phyloP scores from a whole-genome alignment of 1,140 invertebrate species.

The Amyelois transitella region DNA sequence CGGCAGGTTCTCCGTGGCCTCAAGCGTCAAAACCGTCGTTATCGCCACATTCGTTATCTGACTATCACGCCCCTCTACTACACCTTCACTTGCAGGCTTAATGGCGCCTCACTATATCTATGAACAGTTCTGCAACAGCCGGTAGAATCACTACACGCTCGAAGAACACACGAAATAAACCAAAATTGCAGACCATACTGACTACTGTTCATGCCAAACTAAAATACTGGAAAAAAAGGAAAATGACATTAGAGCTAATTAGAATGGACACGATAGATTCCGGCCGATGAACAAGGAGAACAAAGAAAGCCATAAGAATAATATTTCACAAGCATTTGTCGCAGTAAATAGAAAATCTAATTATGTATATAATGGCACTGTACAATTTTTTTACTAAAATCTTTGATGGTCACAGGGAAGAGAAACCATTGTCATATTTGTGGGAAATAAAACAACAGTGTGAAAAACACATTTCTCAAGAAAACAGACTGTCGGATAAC shows the following conservation, averaged over 20 bases:
- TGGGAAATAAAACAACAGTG: neutral
- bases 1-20: conserved; percentile 29
- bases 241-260: conserved; percentile 9
- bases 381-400: neutral
- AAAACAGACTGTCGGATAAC: neutral
- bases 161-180: neutral
- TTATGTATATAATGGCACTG: no score
- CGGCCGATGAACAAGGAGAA: conserved; percentile 19
- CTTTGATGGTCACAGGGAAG: neutral
- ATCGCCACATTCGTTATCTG: conserved; percentile 56
- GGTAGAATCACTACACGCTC: conserved; percentile 1
- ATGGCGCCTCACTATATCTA: conserved; percentile 21
- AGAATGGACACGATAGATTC: conserved; percentile 10
- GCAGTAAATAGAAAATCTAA: conserved; percentile 8
- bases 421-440: neutral
- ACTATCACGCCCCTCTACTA: conserved; percentile 30
- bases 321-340: conserved; percentile 18
- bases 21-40: conserved; percentile 39
- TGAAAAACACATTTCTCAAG: neutral
- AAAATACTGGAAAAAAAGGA: neutral
- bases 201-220: neutral
- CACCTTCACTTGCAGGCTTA: conserved; percentile 23
- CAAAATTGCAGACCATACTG: neutral
- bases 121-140: conserved; percentile 16
- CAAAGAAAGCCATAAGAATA: conserved; percentile 26